Evolutionary conservation across 2,888 invertebrate species (phyloP).

Genomic region (Drosophila atripex): DNA sequence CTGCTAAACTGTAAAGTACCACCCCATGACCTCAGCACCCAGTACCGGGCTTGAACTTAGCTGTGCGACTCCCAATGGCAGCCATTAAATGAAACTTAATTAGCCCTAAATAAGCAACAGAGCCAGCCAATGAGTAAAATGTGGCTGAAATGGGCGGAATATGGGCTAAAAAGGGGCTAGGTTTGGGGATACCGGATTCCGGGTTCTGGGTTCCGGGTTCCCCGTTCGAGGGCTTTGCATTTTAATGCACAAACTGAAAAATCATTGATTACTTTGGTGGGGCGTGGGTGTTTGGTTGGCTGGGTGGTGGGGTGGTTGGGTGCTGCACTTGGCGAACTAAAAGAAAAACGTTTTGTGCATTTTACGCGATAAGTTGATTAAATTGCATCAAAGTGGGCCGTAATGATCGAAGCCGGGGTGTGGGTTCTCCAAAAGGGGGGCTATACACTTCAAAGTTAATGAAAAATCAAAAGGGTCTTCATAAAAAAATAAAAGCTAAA

Average conservation of each 20-base stretch:
- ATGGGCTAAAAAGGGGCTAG: background rate
- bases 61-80: constrained; percentile 28
- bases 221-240: constrained; percentile 35
- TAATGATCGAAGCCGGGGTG: constrained; percentile 11
- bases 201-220: background rate
- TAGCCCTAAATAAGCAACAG: constrained; percentile 61
- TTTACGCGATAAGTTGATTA: constrained; percentile 74
- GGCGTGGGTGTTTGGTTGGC: background rate
- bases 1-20: constrained; percentile 51
- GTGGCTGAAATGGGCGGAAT: constrained; percentile 22
- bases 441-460: background rate
- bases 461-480: background rate
- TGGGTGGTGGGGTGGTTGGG: background rate
- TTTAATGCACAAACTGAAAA: constrained; percentile 58
- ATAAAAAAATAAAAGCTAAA: too few species aligned
- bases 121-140: constrained; percentile 46
- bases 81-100: constrained; percentile 61
- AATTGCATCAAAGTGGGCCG: constrained; percentile 68
- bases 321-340: constrained; percentile 27
- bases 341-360: constrained; percentile 54
- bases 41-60: background rate
- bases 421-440: background rate
- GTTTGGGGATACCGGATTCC: constrained; percentile 2
- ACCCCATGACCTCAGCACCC: constrained; percentile 33
- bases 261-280: constrained; percentile 63